These are phyloP conservation scores for Pitangus sulphuratus DNA, from an alignment of 2,797 vertebrate genomes.

Conservation along the genomic window DNA sequence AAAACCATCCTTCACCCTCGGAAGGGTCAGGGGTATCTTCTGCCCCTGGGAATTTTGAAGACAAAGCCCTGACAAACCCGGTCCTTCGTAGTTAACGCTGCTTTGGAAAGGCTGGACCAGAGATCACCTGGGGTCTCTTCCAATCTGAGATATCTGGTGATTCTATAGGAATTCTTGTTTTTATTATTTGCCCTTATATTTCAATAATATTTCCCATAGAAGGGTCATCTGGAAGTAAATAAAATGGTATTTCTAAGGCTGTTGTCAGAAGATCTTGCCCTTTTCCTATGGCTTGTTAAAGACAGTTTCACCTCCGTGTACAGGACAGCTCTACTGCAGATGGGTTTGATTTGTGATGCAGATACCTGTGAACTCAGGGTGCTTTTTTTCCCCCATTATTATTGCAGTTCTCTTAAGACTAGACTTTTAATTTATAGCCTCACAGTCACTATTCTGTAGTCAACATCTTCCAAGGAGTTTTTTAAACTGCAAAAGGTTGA, in stretches of 20 bases:
- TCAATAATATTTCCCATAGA: neutral
- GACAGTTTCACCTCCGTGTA: rapidly evolving
- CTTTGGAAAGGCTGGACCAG: neutral
- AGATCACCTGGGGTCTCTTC: neutral
- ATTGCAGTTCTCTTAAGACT: neutral
- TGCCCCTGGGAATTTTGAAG: neutral
- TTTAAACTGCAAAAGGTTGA: neutral
- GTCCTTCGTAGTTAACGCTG: neutral
- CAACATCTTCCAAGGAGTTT: neutral
- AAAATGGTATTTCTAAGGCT: neutral
- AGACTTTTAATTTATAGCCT: neutral
- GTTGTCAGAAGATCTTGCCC: neutral
- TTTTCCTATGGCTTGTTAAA: neutral
- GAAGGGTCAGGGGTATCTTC: neutral
- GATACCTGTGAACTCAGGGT: neutral
- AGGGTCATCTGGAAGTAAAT: neutral
- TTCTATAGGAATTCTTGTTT: neutral
- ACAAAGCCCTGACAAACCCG: neutral
- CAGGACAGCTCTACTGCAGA: neutral
- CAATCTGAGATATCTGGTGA: neutral
- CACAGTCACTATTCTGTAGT: neutral
- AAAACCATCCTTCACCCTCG: neutral
- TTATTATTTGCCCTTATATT: neutral
- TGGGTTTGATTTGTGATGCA: neutral
- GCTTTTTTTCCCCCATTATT: neutral